Conservation (phyloP, 2,888 invertebrate genomes). For the Drosophila stalkeri region DNA sequence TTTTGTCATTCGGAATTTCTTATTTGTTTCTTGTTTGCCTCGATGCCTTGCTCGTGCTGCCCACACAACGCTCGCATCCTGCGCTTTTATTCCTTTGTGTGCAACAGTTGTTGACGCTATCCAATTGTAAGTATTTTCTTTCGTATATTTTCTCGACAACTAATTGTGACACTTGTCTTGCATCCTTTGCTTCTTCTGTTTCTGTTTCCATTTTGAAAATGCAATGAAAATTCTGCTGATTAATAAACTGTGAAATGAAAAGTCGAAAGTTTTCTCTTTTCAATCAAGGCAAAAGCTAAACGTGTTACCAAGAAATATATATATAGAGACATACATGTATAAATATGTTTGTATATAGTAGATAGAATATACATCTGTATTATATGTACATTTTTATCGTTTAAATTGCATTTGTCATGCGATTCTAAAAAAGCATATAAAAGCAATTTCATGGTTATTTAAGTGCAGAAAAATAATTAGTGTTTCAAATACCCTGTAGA, state of each 20-base stretch:
- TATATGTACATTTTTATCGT: constrained; percentile 13
- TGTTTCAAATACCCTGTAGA: not conserved
- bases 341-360: not conserved
- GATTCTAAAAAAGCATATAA: constrained; percentile 14
- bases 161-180: constrained; percentile 6
- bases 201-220: not conserved
- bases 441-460: constrained; percentile 10
- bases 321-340: no score
- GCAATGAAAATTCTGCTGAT: constrained; percentile 1
- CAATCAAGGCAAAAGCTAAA: not conserved
- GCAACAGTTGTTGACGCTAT: constrained; percentile 12
- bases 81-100: constrained; percentile 1
- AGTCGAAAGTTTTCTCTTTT: constrained; percentile 1
- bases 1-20: not conserved
- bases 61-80: not conserved
- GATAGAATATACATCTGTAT: constrained; percentile 1
- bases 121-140: not conserved
- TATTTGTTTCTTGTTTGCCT: not conserved
- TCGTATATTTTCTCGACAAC: constrained; percentile 1
- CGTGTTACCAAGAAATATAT: not conserved
- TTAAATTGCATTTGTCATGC: constrained; percentile 51
- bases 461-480: constrained; percentile 2
- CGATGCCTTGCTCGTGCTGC: not conserved
- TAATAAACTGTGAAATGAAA: constrained; percentile 6
- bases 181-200: not conserved